Percentiles rank a stretch among this genome's conserved stretches.
phyloP scores from a whole-genome alignment of 2,888 invertebrate genomes.

The Heteropelma amictum region DNA sequence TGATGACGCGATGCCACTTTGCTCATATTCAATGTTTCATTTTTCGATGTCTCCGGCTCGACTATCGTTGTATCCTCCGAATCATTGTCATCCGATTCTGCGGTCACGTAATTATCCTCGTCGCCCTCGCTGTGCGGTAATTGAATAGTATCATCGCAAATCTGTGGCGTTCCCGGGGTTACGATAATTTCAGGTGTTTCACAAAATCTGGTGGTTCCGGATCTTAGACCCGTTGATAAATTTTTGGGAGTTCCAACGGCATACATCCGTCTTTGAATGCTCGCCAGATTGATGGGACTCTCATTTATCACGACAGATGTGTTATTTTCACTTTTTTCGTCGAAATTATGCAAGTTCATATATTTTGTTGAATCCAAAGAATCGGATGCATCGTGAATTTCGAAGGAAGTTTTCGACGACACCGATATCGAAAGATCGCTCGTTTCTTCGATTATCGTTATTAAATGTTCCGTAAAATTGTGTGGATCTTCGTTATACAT shows the following conservation, averaged over 20 bases:
- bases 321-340: not conserved
- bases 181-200: slow-evolving; percentile 4
- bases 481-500: not conserved
- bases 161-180: not conserved
- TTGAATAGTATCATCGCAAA: not conserved
- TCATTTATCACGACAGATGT: not conserved
- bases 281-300: not conserved
- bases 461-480: slow-evolving; percentile 8
- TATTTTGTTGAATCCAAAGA: not conserved
- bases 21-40: not conserved
- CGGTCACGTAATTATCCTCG: not conserved
- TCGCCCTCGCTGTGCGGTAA: not conserved
- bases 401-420: not conserved
- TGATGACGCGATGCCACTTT: not conserved
- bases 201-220: not conserved
- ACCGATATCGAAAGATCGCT: not conserved
- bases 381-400: not conserved
- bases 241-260: not conserved
- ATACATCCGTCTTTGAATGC: not conserved
- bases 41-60: not conserved
- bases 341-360: not conserved
- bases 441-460: slow-evolving; percentile 33
- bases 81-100: slow-evolving; percentile 11
- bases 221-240: not conserved
- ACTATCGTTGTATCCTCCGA: not conserved